A percentile compares a stretch with the other conserved stretches of the same genome.
phyloP scores from a whole-genome alignment of 2,113 vertebrate genomes.

The Callipepla squamata region DNA sequence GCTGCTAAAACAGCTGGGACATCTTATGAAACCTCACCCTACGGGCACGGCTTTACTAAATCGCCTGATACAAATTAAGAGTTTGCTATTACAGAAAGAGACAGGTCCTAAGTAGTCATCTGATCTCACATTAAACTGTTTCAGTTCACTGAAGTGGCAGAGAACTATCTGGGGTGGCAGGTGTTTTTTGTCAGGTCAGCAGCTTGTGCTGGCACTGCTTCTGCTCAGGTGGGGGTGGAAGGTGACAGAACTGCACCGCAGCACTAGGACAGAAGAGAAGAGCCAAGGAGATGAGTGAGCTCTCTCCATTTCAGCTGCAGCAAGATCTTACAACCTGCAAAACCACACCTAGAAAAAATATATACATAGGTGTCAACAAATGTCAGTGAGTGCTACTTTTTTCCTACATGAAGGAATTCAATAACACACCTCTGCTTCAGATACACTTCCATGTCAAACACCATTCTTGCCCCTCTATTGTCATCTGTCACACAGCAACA shows the following conservation, averaged over 20 bases:
- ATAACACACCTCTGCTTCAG: no score
- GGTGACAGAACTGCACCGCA: background rate
- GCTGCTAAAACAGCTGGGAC: background rate
- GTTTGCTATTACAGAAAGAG: background rate
- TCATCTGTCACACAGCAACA: no score
- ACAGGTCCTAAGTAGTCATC: background rate
- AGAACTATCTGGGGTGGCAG: background rate
- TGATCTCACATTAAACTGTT: background rate
- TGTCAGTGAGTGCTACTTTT: no score
- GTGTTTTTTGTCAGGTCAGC: background rate
- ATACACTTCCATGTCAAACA: no score
- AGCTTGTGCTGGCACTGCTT: background rate
- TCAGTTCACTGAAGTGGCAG: background rate
- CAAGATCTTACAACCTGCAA: background rate
- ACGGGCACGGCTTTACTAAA: background rate
- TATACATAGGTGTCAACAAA: no score
- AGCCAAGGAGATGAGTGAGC: background rate
- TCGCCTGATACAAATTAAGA: background rate
- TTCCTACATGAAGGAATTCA: no score
- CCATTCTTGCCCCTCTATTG: no score
- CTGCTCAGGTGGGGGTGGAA: background rate
- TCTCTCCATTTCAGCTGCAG: background rate
- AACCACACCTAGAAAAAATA: background rate
- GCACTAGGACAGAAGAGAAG: background rate
- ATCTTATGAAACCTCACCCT: background rate